Evolutionary conservation across 2,888 invertebrate genomes (phyloP), one percentile per base, ranked within the genome.

Genomic region (Physocephala rufipes): DNA sequence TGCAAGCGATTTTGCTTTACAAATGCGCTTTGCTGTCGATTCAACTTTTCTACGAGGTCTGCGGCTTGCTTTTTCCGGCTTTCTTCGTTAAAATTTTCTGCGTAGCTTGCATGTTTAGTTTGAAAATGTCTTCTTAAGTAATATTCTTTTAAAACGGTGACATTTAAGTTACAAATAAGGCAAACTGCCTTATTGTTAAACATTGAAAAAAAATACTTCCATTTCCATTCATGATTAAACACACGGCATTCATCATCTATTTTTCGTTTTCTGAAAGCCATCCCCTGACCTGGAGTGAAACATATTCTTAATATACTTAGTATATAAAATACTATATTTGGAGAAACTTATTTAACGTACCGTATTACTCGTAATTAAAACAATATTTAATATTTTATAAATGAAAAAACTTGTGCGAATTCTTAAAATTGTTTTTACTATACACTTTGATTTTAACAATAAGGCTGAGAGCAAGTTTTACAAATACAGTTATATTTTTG

Each of bases 161-260:
- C n/a, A n/a, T n/a, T n/a, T n/a, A n/a, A n/a, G n/a, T n/a, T n/a
- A n/a, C n/a, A n/a, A n/a, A n/a, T n/a, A n/a, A n/a, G n/a, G n/a
- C n/a, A n/a, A n/a, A n/a, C n/a, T n/a, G n/a, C n/a, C n/a, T n/a
- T n/a, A n/a, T 55, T 67, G 24, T 21, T 21, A 61, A 28, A 28
- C 19, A 21, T 13, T 1, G 19, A 47, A n/a, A n/a, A n/a, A n/a
- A n/a, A n/a, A n/a, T n/a, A n/a, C n/a, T n/a, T n/a, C n/a, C n/a
- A n/a, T n/a, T 47, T 47, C 62, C 49, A 16, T 66, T 55, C 67
- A 24, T 30, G 45, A n/a, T 45, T 65, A 64, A 64, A 65, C 15
- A 45, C 15, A 45, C 45, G 45, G 45, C 45, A 45, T 45, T 45
- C 45, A 45, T 12, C 12, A 45, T 45, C 45, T 9, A 45, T 45